Evolutionary conservation across 2,888 invertebrate genomes (phyloP).

Genomic region (Aplocera efformata): DNA sequence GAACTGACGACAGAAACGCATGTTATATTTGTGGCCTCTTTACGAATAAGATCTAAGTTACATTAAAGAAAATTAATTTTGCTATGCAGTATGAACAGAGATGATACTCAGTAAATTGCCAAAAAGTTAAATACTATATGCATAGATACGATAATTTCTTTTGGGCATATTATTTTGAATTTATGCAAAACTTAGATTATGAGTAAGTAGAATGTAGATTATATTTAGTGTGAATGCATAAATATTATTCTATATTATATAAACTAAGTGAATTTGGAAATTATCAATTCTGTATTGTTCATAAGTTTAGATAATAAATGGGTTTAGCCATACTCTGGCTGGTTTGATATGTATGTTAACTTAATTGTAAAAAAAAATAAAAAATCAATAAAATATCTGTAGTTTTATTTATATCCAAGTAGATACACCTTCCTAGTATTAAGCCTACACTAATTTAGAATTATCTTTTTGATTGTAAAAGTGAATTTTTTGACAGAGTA

Average conservation of each 20-base stretch:
- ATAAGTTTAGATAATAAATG: slow-evolving; percentile 80
- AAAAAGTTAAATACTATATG: slow-evolving; percentile 80
- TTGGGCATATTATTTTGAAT: slow-evolving; percentile 81
- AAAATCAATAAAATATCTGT: slow-evolving; percentile 61
- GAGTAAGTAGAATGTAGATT: slow-evolving; percentile 79
- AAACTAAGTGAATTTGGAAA: slow-evolving; percentile 79
- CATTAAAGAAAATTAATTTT: slow-evolving; percentile 80
- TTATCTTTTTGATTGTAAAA: too few relatives aligned
- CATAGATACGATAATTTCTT: slow-evolving; percentile 81
- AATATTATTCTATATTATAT: slow-evolving; percentile 76
- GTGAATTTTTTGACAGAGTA: too few relatives aligned
- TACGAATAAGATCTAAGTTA: slow-evolving; percentile 80
- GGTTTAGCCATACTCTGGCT: slow-evolving; percentile 81
- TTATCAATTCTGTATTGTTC: slow-evolving; percentile 81
- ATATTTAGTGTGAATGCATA: slow-evolving; percentile 80
- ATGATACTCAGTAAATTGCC: slow-evolving; percentile 82
- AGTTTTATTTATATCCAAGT: slow-evolving; percentile 57
- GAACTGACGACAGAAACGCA: slow-evolving; percentile 80
- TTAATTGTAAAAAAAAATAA: slow-evolving; percentile 76
- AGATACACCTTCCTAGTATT: too few relatives aligned
- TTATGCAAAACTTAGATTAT: slow-evolving; percentile 79
- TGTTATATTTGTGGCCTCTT: slow-evolving; percentile 81
- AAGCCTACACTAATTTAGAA: too few relatives aligned
- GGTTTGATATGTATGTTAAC: slow-evolving; percentile 81
- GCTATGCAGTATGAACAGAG: slow-evolving; percentile 75